Conservation (phyloP, 2,888 invertebrate genomes). For the Cabera pusaria region DNA sequence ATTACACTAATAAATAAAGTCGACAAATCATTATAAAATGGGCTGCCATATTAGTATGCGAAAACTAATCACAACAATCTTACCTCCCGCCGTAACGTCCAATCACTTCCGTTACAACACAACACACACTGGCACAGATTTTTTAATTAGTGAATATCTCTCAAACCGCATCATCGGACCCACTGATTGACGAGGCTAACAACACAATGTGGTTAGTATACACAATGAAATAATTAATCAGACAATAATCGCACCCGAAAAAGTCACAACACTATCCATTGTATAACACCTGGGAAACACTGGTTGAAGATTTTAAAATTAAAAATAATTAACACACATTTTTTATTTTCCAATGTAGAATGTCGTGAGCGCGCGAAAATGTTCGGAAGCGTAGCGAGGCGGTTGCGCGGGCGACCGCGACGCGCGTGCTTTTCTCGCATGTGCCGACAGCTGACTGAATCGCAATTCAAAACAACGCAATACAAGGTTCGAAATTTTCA, state of each 20-base stretch:
- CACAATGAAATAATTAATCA: constrained; percentile 40
- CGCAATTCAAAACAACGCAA: constrained; percentile 77
- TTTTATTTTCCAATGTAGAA: constrained; percentile 22
- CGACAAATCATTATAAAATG: no score
- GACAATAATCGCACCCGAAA: constrained; percentile 34
- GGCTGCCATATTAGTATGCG: no score
- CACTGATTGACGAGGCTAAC: constrained; percentile 41
- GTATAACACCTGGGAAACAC: constrained; percentile 2
- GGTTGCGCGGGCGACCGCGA: constrained; percentile 77
- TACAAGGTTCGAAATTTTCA: constrained; percentile 69
- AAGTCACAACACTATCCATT: constrained; percentile 27
- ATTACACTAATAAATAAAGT: no score
- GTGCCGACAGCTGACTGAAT: constrained; percentile 80
- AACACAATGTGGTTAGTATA: constrained; percentile 36
- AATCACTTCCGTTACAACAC: constrained; percentile 41
- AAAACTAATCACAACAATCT: constrained; percentile 27
- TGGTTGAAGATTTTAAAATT: not conserved
- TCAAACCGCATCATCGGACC: constrained; percentile 39
- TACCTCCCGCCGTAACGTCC: constrained; percentile 40
- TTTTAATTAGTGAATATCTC: constrained; percentile 19
- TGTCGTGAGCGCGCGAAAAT: constrained; percentile 55
- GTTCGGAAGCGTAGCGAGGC: constrained; percentile 39
- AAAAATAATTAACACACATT: constrained; percentile 9
- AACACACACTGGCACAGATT: constrained; percentile 41
- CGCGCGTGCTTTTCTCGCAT: constrained; percentile 72